phyloP scores from a whole-genome alignment of 2,113 vertebrate genomes.

The Alligator mississippiensis region DNA sequence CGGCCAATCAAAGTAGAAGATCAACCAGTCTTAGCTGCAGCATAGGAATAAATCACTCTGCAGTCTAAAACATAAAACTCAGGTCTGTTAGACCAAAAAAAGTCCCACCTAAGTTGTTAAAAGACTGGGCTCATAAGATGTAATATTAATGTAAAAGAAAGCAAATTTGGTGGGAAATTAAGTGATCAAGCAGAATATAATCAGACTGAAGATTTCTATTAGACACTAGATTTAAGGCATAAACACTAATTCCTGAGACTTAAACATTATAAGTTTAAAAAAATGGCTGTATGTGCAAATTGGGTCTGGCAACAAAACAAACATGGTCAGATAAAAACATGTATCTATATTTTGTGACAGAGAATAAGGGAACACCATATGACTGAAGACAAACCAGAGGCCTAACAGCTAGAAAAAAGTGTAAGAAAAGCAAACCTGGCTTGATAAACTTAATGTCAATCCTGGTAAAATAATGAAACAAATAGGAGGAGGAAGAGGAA shows the following conservation, averaged over 20 bases:
- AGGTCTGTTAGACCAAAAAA: constrained; percentile 7
- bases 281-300: neutral
- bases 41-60: constrained; percentile 41
- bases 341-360: constrained; percentile 39
- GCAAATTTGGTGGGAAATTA: constrained; percentile 45
- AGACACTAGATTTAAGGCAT: constrained; percentile 9
- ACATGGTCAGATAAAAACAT: neutral
- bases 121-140: constrained; percentile 36
- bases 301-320: neutral
- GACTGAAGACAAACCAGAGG: constrained; percentile 5
- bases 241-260: neutral
- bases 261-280: neutral
- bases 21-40: constrained; percentile 51
- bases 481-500: neutral
- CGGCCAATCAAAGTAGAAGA: constrained; percentile 14
- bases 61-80: constrained; percentile 6
- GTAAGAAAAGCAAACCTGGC: neutral
- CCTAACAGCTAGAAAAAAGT: neutral
- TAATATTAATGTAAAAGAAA: constrained; percentile 3
- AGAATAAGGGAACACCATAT: constrained; percentile 37
- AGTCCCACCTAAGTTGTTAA: constrained; percentile 13
- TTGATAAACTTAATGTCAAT: constrained; percentile 7
- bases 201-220: constrained; percentile 25
- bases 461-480: constrained; percentile 40
- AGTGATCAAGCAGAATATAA: constrained; percentile 18